Percentiles rank a stretch among this genome's conserved stretches.
These are phyloP conservation scores for Oegoconia quadripuncta DNA, from an alignment of 2,888 invertebrate genomes.

Conservation along the genomic window DNA sequence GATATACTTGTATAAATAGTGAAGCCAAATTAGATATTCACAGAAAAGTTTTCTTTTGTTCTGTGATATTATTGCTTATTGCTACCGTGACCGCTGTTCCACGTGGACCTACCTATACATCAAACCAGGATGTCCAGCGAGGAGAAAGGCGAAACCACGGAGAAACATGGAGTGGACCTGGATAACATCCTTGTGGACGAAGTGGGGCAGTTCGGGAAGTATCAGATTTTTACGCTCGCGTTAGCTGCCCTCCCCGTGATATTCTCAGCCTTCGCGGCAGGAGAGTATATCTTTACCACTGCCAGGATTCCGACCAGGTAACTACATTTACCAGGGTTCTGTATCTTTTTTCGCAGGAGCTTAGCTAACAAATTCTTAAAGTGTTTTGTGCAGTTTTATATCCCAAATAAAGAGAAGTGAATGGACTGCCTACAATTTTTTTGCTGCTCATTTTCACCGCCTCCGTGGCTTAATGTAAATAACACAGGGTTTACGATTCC, in stretches of 20 bases:
- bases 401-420: too few relatives aligned
- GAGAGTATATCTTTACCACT: conserved; percentile 68
- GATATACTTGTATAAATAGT: too few relatives aligned
- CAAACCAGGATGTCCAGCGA: conserved; percentile 30
- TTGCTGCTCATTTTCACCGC: too few relatives aligned
- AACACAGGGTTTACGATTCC: too few relatives aligned
- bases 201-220: conserved; percentile 63
- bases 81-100: conserved; percentile 4
- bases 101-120: too few relatives aligned
- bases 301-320: conserved; percentile 65
- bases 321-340: not conserved
- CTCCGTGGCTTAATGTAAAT: too few relatives aligned
- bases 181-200: conserved; percentile 59
- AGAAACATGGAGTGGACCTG: conserved; percentile 40
- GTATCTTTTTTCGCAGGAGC: not conserved
- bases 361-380: not conserved
- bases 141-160: conserved; percentile 33
- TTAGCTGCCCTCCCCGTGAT: conserved; percentile 61
- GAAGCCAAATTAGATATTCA: too few relatives aligned
- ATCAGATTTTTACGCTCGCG: conserved; percentile 55
- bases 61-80: not conserved
- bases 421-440: too few relatives aligned
- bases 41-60: too few relatives aligned
- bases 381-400: too few relatives aligned
- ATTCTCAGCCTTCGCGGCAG: conserved; percentile 64